phyloP scores from a whole-genome alignment of 2,113 vertebrate genomes.

The Amazona guildingii region DNA sequence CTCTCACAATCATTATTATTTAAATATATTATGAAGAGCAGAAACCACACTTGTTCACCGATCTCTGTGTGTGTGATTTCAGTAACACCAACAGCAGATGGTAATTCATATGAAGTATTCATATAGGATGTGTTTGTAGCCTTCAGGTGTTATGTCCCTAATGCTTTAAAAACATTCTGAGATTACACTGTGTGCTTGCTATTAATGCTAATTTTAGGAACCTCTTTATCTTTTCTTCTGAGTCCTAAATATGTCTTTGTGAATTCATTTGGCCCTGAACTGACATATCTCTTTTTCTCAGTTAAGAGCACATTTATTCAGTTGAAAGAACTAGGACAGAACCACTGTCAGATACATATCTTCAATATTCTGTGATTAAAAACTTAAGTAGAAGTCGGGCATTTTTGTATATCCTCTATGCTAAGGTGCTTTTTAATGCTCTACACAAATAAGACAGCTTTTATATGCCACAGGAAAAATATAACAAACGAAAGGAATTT shows the following conservation, averaged over 20 bases:
- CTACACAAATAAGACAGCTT: neutral
- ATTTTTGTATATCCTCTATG: neutral
- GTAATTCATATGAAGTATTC: neutral
- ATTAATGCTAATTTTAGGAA: conserved; percentile 14
- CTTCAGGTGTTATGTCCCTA: neutral
- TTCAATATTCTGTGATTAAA: neutral
- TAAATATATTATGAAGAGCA: neutral
- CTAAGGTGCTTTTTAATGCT: neutral
- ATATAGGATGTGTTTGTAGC: neutral
- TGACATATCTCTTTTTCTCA: neutral
- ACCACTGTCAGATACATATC: neutral
- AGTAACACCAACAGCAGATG: neutral
- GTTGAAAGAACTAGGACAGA: neutral
- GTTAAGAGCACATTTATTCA: neutral
- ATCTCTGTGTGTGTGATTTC: neutral
- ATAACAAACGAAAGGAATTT: neutral
- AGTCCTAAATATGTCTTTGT: neutral
- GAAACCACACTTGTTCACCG: neutral
- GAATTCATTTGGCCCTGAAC: conserved; percentile 4
- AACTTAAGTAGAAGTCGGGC: neutral
- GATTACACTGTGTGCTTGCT: neutral
- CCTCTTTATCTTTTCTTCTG: neutral
- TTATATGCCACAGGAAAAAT: neutral
- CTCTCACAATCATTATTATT: neutral
- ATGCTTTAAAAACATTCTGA: neutral